Base-by-base conservation (phyloP, 2,113 vertebrate genomes). In the Myxocyprinus asiaticus region DNA sequence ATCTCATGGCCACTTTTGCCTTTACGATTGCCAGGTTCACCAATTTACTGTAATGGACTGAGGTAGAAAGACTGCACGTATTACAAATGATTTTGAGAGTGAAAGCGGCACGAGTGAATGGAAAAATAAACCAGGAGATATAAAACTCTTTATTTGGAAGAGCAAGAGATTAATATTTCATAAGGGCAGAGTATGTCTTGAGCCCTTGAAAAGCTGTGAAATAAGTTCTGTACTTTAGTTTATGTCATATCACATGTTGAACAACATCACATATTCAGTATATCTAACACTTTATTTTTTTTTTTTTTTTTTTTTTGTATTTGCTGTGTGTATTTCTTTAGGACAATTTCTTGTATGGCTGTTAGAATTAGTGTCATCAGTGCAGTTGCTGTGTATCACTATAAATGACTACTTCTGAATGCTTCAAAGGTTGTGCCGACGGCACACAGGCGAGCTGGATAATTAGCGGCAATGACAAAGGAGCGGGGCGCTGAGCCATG, bases 391-490 rank as follows among this genome's bases (percentile, higher is more conserved):
- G 58, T 80, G 69, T 33, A 33, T 71, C 62, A 53, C 45, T 72
- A 53, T 72, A 73, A 65, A 65, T 63, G 50, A 53, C 48, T 4
- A 22, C 47, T 33, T 61, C 53, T 43, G 68, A 69, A 65, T 0
- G 33, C 43, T n/a, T n/a, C n/a, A 59, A 63, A 66, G 66, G 43
- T 76, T 74, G 67, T 47, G 67, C 71, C 15, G 45, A 75, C 44
- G 22, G 53, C 17, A 67, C 61, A 33, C 22, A 33, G 71, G 78
- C 82, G n/a, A 47, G 64, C 64, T 81, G 78, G 80, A 73, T 84
- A 86, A 85, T 88, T 88, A 88, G 82, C 73, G 74, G 82, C 71
- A 81, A 79, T 86, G 82, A 86, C 83, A 84, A 79, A 81, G 71
- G 85, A 82, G 78, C 71, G 45, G 82, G 76, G 80, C 70, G 64